Conservation (phyloP, 2,797 vertebrate species). For the Poecilia wingei region DNA sequence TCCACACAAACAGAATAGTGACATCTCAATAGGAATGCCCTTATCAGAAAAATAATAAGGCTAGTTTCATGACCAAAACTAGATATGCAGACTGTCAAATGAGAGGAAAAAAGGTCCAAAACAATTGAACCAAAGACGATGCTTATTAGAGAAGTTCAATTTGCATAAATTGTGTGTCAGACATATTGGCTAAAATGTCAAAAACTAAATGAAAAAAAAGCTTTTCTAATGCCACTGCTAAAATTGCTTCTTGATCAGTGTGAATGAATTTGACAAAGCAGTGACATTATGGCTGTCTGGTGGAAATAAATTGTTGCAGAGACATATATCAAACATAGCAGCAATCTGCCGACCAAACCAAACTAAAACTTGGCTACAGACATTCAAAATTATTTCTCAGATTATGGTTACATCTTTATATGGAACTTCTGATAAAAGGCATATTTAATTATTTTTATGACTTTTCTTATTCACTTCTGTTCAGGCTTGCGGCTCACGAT, state of each 20-base stretch:
- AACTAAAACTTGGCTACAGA: background rate
- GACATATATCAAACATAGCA: conserved; percentile 60
- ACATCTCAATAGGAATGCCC: conserved; percentile 75
- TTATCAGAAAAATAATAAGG: conserved; percentile 75
- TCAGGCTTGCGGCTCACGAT: background rate
- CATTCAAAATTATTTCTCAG: background rate
- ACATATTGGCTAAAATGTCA: conserved; percentile 72
- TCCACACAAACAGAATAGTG: conserved; percentile 53
- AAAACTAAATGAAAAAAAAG: conserved; percentile 65
- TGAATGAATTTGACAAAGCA: conserved; percentile 65
- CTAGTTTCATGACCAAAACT: conserved; percentile 69
- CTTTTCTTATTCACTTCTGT: background rate
- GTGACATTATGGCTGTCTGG: conserved; percentile 50
- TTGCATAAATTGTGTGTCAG: conserved; percentile 75
- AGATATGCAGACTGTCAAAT: conserved; percentile 56
- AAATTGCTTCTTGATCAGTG: conserved; percentile 73
- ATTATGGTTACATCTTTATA: background rate
- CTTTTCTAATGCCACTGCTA: conserved; percentile 50
- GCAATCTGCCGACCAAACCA: conserved; percentile 10
- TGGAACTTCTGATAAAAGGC: background rate
- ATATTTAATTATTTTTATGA: background rate
- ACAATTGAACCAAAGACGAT: conserved; percentile 70
- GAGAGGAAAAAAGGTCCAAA: conserved; percentile 34
- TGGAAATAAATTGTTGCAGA: conserved; percentile 60
- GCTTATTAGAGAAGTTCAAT: conserved; percentile 73